A percentile compares a stretch with the other conserved stretches of the same genome.
Conservation (phyloP, 2,113 vertebrate species). For the Rhinopomastus cyanomelas region DNA sequence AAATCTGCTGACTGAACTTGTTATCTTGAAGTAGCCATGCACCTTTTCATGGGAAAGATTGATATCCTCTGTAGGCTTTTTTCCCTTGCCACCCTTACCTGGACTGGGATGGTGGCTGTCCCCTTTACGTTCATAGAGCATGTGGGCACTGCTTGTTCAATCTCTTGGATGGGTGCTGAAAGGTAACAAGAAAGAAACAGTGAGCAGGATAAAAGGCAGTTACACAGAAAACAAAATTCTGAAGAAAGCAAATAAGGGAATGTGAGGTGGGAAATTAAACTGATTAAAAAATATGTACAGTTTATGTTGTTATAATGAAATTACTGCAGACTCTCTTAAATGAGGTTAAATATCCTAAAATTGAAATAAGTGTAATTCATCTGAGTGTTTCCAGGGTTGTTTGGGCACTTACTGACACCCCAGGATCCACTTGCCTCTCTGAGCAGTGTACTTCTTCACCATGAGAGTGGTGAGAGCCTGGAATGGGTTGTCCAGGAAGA, state of each 20-base stretch:
- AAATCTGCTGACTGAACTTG: constrained; percentile 35
- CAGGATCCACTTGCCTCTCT: not conserved
- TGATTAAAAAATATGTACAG: not conserved
- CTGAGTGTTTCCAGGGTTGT: not conserved
- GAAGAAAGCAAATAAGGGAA: not conserved
- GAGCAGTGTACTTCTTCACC: too few species aligned
- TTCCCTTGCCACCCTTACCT: not conserved
- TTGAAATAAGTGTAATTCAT: not conserved
- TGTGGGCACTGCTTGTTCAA: not conserved
- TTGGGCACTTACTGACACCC: not conserved
- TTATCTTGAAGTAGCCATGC: not conserved
- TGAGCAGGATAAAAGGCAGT: not conserved
- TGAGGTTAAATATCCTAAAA: not conserved
- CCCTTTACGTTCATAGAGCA: not conserved
- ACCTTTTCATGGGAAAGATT: not conserved
- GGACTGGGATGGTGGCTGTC: not conserved
- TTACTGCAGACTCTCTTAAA: not conserved
- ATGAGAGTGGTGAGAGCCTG: too few species aligned
- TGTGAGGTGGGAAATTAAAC: not conserved
- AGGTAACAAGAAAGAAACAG: not conserved
- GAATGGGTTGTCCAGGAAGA: too few species aligned
- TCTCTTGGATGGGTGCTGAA: not conserved
- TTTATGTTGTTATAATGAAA: not conserved
- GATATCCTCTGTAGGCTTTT: not conserved
- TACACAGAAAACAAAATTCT: not conserved